Evolutionary conservation across 2,888 invertebrate genomes (phyloP), one percentile per base, ranked within the genome.

Genomic region (Drosophila atripex): DNA sequence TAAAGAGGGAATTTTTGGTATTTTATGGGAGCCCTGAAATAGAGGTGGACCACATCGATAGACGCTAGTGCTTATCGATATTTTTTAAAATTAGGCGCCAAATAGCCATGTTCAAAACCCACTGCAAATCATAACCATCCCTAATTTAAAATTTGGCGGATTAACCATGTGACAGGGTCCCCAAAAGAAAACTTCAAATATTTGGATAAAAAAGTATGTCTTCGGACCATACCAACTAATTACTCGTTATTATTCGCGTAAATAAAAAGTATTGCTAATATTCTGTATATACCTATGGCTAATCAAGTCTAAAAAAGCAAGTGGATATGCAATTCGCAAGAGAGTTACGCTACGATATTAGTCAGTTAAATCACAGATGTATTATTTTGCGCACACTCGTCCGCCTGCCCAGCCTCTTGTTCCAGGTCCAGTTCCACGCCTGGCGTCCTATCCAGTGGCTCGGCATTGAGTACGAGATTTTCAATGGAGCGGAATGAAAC

Each of bases 341-440:
- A 32, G 51, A 65, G 58, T 56, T 55, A 46, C 55, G 47, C 55
- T 59, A 66, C 75, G 70, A 51, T 71, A 78, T 87, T 87, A 84
- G 83, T 86, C 83, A 87, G 69, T 90, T 86, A 90, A 86, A 90
- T 90, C 90, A 90, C 90, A 90, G 90, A 90, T 83, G 90, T 88
- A 85, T 78, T 80, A 77, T 89, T 90, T 61, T 75, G 71, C 64
- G 69, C 52, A 43, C 63, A 49, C 52, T 69, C 52, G 54, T 75
- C 76, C 56, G 49, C 66, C 54, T 84, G 51, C 86, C 82, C 60
- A 85, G 89, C 65, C 90, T 90, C 73, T 89, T 82, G 65, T 88
- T 89, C 35, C 38, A 56, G 41, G 35, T 75, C 75, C 57, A 52
- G 63, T 51, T 69, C 78, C 25, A 89, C 88, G 39, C 89, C 84